Conservation (phyloP, 2,888 invertebrate species). For the Brachylomia viminalis region DNA sequence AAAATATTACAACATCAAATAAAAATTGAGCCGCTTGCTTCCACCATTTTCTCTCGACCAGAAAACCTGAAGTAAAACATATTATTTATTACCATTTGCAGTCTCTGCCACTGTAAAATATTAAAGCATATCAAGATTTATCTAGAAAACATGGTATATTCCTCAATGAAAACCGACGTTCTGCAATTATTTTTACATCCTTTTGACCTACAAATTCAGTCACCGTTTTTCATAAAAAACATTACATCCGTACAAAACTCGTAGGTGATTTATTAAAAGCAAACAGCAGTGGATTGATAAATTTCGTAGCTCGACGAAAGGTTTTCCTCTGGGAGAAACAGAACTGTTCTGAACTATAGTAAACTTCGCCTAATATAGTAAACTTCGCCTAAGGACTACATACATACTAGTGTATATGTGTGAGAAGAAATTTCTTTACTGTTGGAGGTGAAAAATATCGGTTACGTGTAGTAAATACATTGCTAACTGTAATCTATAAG, state of each 20-base stretch:
- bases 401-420: neutral
- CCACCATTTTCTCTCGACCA: neutral
- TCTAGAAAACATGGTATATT: neutral
- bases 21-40: neutral
- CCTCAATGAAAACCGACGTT: neutral
- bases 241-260: conserved; percentile 11
- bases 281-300: conserved; percentile 20
- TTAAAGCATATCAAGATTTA: neutral
- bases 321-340: conserved; percentile 22
- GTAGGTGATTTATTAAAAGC: conserved; percentile 27
- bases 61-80: neutral
- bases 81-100: neutral
- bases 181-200: neutral
- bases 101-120: neutral
- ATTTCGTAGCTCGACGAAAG: conserved; percentile 45
- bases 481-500: neutral
- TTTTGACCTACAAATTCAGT: conserved; percentile 24
- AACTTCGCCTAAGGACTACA: conserved; percentile 22
- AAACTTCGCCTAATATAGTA: conserved; percentile 15
- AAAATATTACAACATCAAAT: neutral
- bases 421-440: conserved; percentile 15
- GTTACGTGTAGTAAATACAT: conserved; percentile 19
- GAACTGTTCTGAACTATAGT: conserved; percentile 28
- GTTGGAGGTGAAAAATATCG: conserved; percentile 10
- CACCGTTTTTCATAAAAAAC: conserved; percentile 7